Percentiles rank a stretch among this genome's conserved stretches.
Evolutionary conservation across 2,888 invertebrate species (phyloP).

Genomic region (Drosophila subquinaria): DNA sequence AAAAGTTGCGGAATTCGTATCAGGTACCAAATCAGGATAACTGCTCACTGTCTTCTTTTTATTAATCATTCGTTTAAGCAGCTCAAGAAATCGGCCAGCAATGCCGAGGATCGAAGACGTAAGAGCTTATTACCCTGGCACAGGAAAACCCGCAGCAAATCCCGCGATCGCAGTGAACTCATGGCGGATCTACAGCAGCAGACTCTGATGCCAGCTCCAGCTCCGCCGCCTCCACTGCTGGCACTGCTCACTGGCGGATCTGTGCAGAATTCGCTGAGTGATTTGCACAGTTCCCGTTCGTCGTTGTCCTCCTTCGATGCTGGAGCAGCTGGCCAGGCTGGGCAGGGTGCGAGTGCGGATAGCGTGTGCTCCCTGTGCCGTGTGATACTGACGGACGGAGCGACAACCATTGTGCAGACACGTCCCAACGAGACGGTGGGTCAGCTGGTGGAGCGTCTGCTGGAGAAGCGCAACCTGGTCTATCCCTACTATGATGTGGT

Average conservation of each 20-base stretch:
- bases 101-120: conserved; percentile 94
- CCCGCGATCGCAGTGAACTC: conserved; percentile 87
- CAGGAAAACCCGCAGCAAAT: conserved; percentile 90
- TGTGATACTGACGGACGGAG: conserved; percentile 95
- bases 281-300: conserved; percentile 84
- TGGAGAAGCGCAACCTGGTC: conserved; percentile 93
- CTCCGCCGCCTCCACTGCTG: conserved; percentile 38
- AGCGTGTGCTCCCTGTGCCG: conserved; percentile 88
- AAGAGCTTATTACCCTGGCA: conserved; percentile 96
- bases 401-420: conserved; percentile 96
- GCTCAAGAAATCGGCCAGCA: conserved; percentile 93
- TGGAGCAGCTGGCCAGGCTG: conserved; percentile 27
- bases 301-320: conserved; percentile 85
- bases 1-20: too few species aligned
- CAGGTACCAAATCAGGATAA: background rate
- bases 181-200: conserved; percentile 61
- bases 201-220: conserved; percentile 57
- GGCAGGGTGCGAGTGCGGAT: conserved; percentile 63
- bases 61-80: conserved; percentile 73
- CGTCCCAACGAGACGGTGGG: conserved; percentile 91
- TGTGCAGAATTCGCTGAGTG: conserved; percentile 81
- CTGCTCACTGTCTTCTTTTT: too few species aligned
- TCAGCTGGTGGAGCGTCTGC: conserved; percentile 91
- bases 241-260: conserved; percentile 70
- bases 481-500: conserved; percentile 94